These are phyloP conservation scores for Microtus richardsoni DNA, from an alignment of 2,113 vertebrate genomes.

Conservation along the genomic window DNA sequence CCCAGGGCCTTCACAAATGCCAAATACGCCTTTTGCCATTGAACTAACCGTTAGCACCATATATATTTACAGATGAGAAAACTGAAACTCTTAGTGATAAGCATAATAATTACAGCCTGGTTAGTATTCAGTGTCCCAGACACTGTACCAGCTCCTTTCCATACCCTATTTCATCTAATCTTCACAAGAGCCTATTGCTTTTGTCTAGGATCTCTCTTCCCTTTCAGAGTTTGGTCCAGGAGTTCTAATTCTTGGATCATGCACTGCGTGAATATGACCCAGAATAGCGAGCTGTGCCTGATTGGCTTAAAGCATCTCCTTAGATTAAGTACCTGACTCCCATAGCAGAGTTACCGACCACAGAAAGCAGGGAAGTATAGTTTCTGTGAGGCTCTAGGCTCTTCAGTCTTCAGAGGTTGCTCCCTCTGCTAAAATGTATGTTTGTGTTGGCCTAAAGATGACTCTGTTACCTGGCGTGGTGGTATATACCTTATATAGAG, in stretches of 20 bases:
- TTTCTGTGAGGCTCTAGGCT: neutral
- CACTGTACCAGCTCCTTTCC: neutral
- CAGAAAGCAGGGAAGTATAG: neutral
- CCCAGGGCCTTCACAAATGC: neutral
- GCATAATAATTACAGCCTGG: neutral
- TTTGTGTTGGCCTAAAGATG: neutral
- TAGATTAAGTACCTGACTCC: neutral
- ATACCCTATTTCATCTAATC: neutral
- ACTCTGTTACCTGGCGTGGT: neutral
- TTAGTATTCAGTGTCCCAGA: neutral
- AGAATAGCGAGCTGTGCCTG: neutral
- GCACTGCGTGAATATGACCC: neutral
- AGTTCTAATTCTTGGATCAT: neutral
- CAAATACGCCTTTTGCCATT: neutral
- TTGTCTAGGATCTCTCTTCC: neutral
- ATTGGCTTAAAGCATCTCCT: neutral
- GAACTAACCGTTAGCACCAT: neutral
- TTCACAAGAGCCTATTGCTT: neutral
- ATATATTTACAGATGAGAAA: neutral
- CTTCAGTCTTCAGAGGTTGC: neutral
- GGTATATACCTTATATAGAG: neutral
- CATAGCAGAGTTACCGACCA: neutral
- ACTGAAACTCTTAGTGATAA: neutral
- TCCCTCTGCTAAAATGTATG: neutral
- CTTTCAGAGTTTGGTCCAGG: neutral